A percentile compares a stretch with the other conserved stretches of the same genome.
phyloP scores from a whole-genome alignment of 2,113 vertebrate species.

The Pomatorhinus ruficollis region DNA sequence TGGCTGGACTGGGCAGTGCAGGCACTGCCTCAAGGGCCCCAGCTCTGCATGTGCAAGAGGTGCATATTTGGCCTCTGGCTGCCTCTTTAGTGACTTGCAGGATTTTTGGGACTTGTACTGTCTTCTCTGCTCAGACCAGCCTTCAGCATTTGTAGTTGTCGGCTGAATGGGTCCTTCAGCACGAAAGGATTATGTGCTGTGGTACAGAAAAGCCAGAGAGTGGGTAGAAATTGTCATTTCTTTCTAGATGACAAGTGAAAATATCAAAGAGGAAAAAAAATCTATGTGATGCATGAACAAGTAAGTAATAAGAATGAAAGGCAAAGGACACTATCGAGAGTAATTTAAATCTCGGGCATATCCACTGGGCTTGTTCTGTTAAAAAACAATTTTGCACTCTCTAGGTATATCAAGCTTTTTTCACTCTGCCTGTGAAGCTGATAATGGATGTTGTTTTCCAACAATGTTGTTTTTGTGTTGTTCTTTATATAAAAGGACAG shows the following conservation, averaged over 20 bases:
- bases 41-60: neutral
- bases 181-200: neutral
- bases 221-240: neutral
- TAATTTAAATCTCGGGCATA: neutral
- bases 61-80: neutral
- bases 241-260: neutral
- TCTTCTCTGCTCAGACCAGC: neutral
- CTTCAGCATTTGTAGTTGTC: neutral
- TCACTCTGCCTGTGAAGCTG: neutral
- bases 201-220: neutral
- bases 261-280: neutral
- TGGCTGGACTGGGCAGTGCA: neutral
- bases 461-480: neutral
- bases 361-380: neutral
- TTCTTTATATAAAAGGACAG: neutral
- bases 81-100: neutral
- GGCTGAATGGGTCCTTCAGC: neutral
- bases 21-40: fast-evolving
- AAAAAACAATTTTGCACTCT: neutral
- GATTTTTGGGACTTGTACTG: fast-evolving
- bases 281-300: neutral
- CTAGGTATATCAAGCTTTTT: neutral
- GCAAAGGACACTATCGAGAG: neutral
- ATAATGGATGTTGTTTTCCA: conserved; percentile 1
- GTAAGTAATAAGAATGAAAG: neutral